phyloP scores from a whole-genome alignment of 1,140 invertebrate genomes.

The Zophobas morio region DNA sequence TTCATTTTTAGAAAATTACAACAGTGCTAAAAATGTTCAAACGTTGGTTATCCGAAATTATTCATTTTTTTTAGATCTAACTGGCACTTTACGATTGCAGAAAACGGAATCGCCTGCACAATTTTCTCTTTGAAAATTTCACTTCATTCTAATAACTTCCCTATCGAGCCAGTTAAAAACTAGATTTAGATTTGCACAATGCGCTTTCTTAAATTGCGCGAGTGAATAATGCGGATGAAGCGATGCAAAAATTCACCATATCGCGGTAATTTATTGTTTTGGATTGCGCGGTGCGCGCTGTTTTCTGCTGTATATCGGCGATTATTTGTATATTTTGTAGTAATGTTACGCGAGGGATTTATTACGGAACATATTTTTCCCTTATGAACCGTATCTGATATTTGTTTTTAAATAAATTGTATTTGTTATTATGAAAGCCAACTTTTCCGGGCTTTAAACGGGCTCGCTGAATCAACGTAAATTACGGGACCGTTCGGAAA shows the following conservation, averaged over 20 bases:
- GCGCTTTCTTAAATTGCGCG: slow-evolving; percentile 30
- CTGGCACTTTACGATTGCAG: too few species aligned
- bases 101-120: too few species aligned
- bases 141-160: too few species aligned
- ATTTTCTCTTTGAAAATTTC: too few species aligned
- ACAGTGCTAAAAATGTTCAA: too few species aligned
- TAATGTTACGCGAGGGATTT: slow-evolving; percentile 37
- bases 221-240: slow-evolving; percentile 38
- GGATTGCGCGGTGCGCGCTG: slow-evolving; percentile 32
- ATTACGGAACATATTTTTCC: slow-evolving; percentile 46
- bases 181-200: slow-evolving; percentile 23
- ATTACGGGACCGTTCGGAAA: background rate
- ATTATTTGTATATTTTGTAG: slow-evolving; percentile 47
- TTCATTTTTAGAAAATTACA: too few species aligned
- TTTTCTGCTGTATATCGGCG: slow-evolving; percentile 37
- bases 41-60: too few species aligned
- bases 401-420: slow-evolving; percentile 48
- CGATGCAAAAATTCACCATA: slow-evolving; percentile 47
- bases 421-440: slow-evolving; percentile 41
- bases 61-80: too few species aligned
- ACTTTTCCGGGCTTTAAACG: slow-evolving; percentile 37
- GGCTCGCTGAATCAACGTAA: background rate
- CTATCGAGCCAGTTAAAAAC: background rate
- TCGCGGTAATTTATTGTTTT: slow-evolving; percentile 47
- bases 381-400: slow-evolving; percentile 34